Conservation (phyloP, 53 echinoderm and acorn worm genomes). For the Echinometra lucunter region DNA sequence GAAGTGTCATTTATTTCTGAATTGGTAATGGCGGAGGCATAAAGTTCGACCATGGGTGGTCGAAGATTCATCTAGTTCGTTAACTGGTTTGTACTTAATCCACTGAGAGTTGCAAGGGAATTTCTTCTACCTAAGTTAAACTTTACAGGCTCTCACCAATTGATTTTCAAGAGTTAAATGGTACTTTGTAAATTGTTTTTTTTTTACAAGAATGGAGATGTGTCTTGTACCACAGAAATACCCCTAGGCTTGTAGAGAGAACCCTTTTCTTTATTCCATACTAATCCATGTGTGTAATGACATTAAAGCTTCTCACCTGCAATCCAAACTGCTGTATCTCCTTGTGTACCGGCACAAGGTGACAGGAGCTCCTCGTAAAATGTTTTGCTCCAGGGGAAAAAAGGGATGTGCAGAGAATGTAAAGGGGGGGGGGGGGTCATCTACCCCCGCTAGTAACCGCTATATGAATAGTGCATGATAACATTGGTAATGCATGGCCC, state of each 20-base stretch:
- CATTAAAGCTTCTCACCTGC: slow-evolving; percentile 26
- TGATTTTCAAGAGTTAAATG: background rate
- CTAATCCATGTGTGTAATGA: slow-evolving; percentile 15
- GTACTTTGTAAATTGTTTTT: background rate
- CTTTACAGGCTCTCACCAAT: too few species aligned
- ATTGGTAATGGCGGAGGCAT: too few species aligned
- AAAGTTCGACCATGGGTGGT: too few species aligned
- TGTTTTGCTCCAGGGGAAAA: background rate
- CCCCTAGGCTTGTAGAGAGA: background rate
- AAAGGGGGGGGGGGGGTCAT: background rate
- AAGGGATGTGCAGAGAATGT: background rate
- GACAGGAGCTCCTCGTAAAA: background rate
- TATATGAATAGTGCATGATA: slow-evolving; percentile 41
- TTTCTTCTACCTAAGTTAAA: too few species aligned
- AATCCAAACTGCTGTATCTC: background rate
- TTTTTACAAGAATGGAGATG: background rate
- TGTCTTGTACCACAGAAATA: background rate
- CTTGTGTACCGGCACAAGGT: slow-evolving; percentile 28
- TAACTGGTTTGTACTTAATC: too few species aligned
- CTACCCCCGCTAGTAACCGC: slow-evolving; percentile 1
- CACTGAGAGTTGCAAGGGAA: too few species aligned
- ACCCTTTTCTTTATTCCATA: background rate
- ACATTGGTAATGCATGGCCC: slow-evolving; percentile 25
- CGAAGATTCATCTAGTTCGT: too few species aligned
- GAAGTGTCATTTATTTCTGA: too few species aligned